Evolutionary conservation across 2,888 invertebrate genomes (phyloP).

Genomic region (Aradus depressus): DNA sequence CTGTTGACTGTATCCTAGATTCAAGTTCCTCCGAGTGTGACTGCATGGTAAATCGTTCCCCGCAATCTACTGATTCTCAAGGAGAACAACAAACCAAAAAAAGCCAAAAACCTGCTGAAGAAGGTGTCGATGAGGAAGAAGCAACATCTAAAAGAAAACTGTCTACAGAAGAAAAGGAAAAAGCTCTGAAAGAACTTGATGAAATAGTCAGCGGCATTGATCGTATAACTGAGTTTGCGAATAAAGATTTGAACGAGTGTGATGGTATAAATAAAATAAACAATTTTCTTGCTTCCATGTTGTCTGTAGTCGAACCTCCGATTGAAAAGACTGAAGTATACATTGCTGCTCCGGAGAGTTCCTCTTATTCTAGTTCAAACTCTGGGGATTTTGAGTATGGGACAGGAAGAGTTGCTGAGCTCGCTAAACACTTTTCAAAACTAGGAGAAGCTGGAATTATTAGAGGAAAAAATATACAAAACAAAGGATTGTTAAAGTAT

Average conservation of each 20-base stretch:
- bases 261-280: constrained; percentile 19
- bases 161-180: constrained; percentile 31
- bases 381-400: constrained; percentile 39
- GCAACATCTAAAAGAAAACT: constrained; percentile 19
- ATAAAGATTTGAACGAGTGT: constrained; percentile 23
- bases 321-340: constrained; percentile 12
- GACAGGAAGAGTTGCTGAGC: constrained; percentile 56
- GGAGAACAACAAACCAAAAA: constrained; percentile 3
- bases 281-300: constrained; percentile 27
- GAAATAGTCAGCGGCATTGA: constrained; percentile 31
- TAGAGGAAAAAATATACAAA: constrained; percentile 30
- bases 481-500: constrained; percentile 20
- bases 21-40: constrained; percentile 28
- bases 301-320: constrained; percentile 32
- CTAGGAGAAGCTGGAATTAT: constrained; percentile 38
- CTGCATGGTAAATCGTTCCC: constrained; percentile 26
- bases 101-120: neutral
- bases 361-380: constrained; percentile 15
- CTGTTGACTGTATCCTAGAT: constrained; percentile 22
- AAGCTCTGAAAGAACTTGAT: constrained; percentile 32
- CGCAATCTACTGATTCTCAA: constrained; percentile 26
- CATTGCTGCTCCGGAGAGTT: constrained; percentile 33
- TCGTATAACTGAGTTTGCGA: constrained; percentile 26
- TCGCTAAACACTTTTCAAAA: constrained; percentile 53
- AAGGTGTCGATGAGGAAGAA: neutral